Conservation (phyloP, 2,888 invertebrate genomes). For the Agrilus mali region DNA sequence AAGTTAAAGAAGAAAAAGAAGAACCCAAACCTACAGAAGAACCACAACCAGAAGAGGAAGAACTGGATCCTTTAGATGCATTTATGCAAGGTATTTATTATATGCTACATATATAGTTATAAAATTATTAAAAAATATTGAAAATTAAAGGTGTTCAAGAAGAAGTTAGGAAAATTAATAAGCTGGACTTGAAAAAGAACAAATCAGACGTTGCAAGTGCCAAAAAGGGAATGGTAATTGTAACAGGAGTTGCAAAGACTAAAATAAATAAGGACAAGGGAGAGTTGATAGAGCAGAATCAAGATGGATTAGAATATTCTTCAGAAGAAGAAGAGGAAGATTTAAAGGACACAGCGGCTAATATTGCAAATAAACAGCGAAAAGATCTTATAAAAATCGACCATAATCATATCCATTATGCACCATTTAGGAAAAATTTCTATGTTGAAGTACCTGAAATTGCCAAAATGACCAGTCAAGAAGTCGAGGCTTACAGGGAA, state of each 20-base stretch:
- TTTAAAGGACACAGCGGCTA: conserved; percentile 80
- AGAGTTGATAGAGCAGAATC: conserved; percentile 97
- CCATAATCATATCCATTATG: conserved; percentile 75
- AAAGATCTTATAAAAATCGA: conserved; percentile 91
- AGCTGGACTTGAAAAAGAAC: conserved; percentile 46
- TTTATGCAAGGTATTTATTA: conserved; percentile 69
- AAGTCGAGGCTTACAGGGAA: conserved; percentile 71
- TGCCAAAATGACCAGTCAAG: conserved; percentile 76
- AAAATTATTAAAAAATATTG: too few relatives aligned
- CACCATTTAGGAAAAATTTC: conserved; percentile 85
- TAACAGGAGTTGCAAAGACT: conserved; percentile 77
- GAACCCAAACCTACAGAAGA: conserved; percentile 28
- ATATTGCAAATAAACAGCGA: conserved; percentile 77
- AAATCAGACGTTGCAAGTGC: conserved; percentile 29
- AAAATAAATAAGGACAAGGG: conserved; percentile 74
- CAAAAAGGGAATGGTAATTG: conserved; percentile 58
- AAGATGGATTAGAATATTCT: conserved; percentile 94
- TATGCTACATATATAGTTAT: not conserved
- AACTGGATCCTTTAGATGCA: conserved; percentile 92
- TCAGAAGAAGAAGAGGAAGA: conserved; percentile 95
- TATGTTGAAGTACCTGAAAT: conserved; percentile 97
- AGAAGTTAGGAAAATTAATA: conserved; percentile 72
- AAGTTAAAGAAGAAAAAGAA: conserved; percentile 15
- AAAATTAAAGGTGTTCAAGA: conserved; percentile 41
- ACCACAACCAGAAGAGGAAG: conserved; percentile 50